phyloP scores from a whole-genome alignment of 2,113 vertebrate genomes.

The Pionites leucogaster region DNA sequence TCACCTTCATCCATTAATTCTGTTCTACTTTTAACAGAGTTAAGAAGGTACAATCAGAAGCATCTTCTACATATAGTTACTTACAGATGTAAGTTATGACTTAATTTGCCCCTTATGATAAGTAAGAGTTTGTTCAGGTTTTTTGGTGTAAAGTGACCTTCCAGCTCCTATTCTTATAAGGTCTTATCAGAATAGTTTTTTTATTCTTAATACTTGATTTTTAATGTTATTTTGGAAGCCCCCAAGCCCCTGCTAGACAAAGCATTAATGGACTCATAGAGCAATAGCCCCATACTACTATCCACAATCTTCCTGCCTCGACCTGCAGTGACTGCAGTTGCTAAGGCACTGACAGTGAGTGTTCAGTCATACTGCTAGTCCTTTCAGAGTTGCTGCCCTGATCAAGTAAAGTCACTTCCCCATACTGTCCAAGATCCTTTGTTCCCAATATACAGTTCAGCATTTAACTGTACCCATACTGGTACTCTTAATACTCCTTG shows the following conservation, averaged over 20 bases:
- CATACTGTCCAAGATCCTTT: background rate
- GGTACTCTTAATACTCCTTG: background rate
- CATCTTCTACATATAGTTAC: background rate
- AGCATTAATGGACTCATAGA: background rate
- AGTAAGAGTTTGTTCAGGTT: background rate
- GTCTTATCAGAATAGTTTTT: background rate
- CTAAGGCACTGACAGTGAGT: fast-evolving
- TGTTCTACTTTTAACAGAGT: background rate
- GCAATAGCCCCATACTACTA: fast-evolving
- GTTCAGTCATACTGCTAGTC: background rate
- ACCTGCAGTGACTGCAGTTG: background rate
- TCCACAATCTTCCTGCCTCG: fast-evolving
- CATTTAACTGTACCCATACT: background rate
- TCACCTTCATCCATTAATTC: background rate
- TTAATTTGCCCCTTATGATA: background rate
- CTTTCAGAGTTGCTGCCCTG: background rate
- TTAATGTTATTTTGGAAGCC: background rate
- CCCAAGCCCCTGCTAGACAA: background rate
- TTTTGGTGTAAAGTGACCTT: background rate
- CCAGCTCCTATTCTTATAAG: background rate
- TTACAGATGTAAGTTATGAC: background rate
- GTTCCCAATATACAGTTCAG: background rate
- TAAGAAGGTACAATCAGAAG: background rate
- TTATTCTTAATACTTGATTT: background rate
- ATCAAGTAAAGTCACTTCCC: background rate